These are phyloP conservation scores for Gnathonemus longibarbis DNA, from an alignment of 2,113 vertebrate species.

Conservation along the genomic window DNA sequence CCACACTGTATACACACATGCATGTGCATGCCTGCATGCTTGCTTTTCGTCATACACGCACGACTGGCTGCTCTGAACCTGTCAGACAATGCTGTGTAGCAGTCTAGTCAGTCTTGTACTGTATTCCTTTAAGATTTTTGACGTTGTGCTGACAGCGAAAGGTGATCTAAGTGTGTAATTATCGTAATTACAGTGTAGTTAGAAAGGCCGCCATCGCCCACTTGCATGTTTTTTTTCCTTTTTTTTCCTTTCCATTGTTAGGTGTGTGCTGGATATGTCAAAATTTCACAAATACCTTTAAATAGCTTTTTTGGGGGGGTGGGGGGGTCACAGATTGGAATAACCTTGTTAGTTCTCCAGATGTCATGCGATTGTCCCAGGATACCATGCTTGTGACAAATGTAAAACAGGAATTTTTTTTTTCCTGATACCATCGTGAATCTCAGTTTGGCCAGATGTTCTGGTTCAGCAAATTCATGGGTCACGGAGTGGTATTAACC, in stretches of 20 bases:
- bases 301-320: too few relatives aligned
- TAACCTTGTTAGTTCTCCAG: not conserved
- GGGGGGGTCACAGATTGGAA: not conserved
- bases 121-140: not conserved
- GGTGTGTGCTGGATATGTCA: not conserved
- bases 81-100: not conserved
- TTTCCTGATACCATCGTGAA: not conserved
- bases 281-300: not conserved
- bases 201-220: conserved; percentile 48
- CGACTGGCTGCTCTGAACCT: not conserved
- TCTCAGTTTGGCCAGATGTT: not conserved
- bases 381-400: not conserved
- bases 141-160: not conserved
- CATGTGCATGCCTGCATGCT: not conserved
- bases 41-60: not conserved
- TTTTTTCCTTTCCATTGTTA: not conserved
- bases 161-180: conserved; percentile 18
- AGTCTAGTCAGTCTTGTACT: not conserved
- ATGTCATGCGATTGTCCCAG: not conserved
- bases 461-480: not conserved
- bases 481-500: not conserved
- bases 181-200: conserved; percentile 16
- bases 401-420: not conserved
- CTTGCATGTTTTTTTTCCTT: not conserved
- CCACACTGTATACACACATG: not conserved